These are phyloP conservation scores for Ceuthmochares aereus DNA, from an alignment of 2,113 vertebrate species.

Conservation along the genomic window DNA sequence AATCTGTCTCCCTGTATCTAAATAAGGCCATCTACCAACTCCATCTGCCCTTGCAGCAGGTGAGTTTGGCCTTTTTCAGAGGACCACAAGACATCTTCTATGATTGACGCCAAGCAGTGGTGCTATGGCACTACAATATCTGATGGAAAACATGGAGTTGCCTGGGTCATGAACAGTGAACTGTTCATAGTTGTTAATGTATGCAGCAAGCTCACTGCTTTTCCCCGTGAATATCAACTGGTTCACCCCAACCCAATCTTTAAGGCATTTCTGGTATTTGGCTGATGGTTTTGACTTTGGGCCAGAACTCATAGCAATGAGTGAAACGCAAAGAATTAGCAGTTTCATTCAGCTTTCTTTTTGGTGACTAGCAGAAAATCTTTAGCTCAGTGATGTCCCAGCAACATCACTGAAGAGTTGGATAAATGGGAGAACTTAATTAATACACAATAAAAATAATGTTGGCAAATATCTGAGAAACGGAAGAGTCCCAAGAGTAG, in stretches of 20 bases:
- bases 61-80: background rate
- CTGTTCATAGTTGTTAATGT: background rate
- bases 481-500: background rate
- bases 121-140: background rate
- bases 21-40: background rate
- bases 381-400: background rate
- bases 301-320: background rate
- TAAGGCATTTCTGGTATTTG: background rate
- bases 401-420: background rate
- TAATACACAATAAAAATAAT: background rate
- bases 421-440: background rate
- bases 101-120: background rate
- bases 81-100: background rate
- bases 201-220: background rate
- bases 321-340: background rate
- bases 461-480: background rate
- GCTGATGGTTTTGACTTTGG: background rate
- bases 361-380: background rate
- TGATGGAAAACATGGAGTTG: background rate
- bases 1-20: background rate
- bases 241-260: background rate
- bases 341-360: background rate
- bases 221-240: too few species aligned
- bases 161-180: background rate
- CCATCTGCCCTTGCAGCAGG: background rate